Evolutionary conservation across 2,888 invertebrate genomes (phyloP), one percentile per base, ranked within the genome.

Genomic region (Polia nebulosa): DNA sequence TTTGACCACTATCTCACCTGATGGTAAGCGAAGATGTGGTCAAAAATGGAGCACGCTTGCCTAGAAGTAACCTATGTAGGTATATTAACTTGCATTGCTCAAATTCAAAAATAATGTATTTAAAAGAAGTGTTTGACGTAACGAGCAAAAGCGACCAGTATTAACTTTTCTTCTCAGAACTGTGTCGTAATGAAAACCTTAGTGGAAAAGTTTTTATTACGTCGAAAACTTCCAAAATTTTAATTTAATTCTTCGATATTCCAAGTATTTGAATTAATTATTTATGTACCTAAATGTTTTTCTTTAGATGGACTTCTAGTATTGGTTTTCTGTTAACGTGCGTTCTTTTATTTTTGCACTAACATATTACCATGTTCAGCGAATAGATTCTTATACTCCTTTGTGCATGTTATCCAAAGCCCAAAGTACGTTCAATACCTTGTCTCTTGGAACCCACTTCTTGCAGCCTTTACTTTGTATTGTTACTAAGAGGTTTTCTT

Each of bases 401-500:
- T 69, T 76, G 56, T 57, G 47, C 27, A 52, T 49, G 49, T 49
- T 60, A 61, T 76, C 60, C 49, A 11, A 45, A 53, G 53, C 52
- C 64, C 67, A 61, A 49, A 74, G 45, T 44, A 47, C 44, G 53
- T 57, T 51, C 63, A 61, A 60, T 74, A 68, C 71, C 63, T 72
- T 62, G 75, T 71, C 49, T 72, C 74, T 47, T 49, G 27, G 49
- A 56, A 69, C 61, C 34, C 53, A 58, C 53, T 53, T 47, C 60
- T 62, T 65, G 61, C 59, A 65, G 22, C 47, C 67, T 76, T 80
- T 74, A 73, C 75, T 82, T 83, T 82, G 86, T 85, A 83, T 85
- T 80, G 84, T 88, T 83, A 83, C 83, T 72, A 74, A 75, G 76
- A 72, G 74, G 67, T 78, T 76, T 84, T 84, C 83, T 83, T 76